These are phyloP conservation scores for Lasioglossum figueresi DNA, from an alignment of 2,888 invertebrate species.

Conservation along the genomic window DNA sequence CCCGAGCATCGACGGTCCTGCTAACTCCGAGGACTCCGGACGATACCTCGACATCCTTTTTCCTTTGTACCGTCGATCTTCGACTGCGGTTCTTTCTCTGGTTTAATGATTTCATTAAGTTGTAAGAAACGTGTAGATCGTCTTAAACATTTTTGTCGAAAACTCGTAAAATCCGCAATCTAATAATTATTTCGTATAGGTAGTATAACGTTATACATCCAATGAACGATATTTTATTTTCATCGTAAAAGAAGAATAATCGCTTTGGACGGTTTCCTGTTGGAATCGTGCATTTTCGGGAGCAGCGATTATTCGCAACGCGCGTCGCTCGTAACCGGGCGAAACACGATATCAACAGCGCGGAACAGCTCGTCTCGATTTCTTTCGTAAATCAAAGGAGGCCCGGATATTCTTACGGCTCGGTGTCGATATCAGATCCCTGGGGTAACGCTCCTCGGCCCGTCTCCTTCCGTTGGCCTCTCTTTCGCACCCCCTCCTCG, in stretches of 20 bases:
- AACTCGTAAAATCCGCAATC: neutral
- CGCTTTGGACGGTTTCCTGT: neutral
- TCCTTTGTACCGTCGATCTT: neutral
- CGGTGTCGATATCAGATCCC: conserved; percentile 74
- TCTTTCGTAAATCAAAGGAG: conserved; percentile 73
- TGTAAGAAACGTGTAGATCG: neutral
- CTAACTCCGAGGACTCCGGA: neutral
- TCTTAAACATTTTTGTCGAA: neutral
- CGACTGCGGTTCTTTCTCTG: neutral
- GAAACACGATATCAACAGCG: conserved; percentile 65
- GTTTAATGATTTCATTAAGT: neutral
- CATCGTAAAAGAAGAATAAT: neutral
- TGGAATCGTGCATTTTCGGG: neutral
- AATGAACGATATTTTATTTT: neutral
- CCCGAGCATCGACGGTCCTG: neutral
- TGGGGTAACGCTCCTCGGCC: conserved; percentile 50
- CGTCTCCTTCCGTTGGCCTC: conserved; percentile 26
- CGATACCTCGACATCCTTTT: neutral
- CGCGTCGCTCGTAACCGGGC: conserved; percentile 41
- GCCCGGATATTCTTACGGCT: conserved; percentile 70
- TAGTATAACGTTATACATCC: too few species aligned
- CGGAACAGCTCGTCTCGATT: conserved; percentile 65
- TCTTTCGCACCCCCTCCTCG: conserved; percentile 30
- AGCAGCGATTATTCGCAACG: neutral
- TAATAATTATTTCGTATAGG: neutral